phyloP scores from a whole-genome alignment of 2,797 vertebrate species.

The Silurus aristotelis region DNA sequence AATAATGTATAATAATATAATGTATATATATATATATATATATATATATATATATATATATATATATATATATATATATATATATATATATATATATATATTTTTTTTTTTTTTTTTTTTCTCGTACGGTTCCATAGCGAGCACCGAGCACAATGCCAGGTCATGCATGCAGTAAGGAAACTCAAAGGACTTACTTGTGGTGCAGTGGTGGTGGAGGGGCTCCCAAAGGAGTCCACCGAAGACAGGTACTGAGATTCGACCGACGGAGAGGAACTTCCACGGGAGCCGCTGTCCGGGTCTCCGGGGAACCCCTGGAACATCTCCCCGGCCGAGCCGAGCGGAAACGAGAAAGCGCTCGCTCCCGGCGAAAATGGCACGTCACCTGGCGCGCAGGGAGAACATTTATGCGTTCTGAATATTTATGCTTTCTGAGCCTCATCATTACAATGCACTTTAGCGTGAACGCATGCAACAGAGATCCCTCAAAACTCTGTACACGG shows the following conservation, averaged over 20 bases:
- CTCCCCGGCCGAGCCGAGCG: conserved; percentile 79
- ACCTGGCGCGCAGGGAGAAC: conserved; percentile 66
- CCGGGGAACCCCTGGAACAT: conserved; percentile 97
- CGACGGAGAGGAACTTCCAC: conserved; percentile 92
- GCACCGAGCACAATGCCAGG: neutral
- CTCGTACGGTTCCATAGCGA: too few relatives aligned
- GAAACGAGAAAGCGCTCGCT: conserved; percentile 69
- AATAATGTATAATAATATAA: too few relatives aligned
- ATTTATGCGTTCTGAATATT: conserved; percentile 33
- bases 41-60: too few relatives aligned
- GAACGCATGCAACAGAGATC: conserved; percentile 8
- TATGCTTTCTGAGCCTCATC: neutral
- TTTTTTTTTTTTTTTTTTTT: neutral
- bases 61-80: too few relatives aligned
- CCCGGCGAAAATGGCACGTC: conserved; percentile 65
- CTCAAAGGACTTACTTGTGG: conserved; percentile 81
- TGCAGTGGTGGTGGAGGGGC: conserved; percentile 85
- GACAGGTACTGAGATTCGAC: conserved; percentile 95
- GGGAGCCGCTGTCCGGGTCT: conserved; percentile 91
- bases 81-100: neutral
- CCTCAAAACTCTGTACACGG: neutral
- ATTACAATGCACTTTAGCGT: neutral
- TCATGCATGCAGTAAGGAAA: conserved; percentile 18
- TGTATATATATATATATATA: too few relatives aligned
- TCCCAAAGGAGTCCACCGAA: conserved; percentile 96